A percentile compares a stretch with the other conserved stretches of the same genome.
phyloP scores from a whole-genome alignment of 1,140 invertebrate species.

The Zaprionus inermis region DNA sequence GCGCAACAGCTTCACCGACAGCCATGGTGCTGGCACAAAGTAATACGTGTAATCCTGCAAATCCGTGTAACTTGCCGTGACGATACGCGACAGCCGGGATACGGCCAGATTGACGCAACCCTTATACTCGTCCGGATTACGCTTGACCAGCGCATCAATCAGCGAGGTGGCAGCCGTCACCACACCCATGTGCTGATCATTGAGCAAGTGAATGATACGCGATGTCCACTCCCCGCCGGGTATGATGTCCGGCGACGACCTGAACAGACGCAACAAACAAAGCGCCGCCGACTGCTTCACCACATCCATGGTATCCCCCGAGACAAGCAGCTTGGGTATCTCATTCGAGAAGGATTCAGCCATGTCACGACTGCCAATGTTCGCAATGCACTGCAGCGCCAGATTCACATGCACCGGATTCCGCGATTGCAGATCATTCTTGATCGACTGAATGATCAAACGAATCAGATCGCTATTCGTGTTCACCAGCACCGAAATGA shows the following conservation, averaged over 20 bases:
- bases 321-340: slow-evolving; percentile 98
- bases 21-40: slow-evolving; percentile 99
- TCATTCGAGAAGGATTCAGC: slow-evolving; percentile 99
- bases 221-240: slow-evolving; percentile 99
- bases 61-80: slow-evolving; percentile 98
- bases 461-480: slow-evolving; percentile 99
- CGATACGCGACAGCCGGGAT: slow-evolving; percentile 97
- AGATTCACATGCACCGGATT: slow-evolving; percentile 99
- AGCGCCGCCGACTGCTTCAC: slow-evolving; percentile 99
- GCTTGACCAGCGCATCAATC: slow-evolving; percentile 99
- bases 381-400: slow-evolving; percentile 99
- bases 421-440: slow-evolving; percentile 98
- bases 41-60: slow-evolving; percentile 99
- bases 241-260: slow-evolving; percentile 97
- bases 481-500: slow-evolving; percentile 99
- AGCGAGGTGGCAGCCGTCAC: slow-evolving; percentile 99
- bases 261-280: slow-evolving; percentile 96
- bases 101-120: slow-evolving; percentile 99
- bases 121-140: slow-evolving; percentile 99
- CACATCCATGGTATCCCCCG: slow-evolving; percentile 99
- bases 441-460: slow-evolving; percentile 99
- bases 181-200: slow-evolving; percentile 99
- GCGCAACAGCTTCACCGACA: slow-evolving; percentile 98
- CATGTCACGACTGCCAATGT: slow-evolving; percentile 99
- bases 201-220: slow-evolving; percentile 98